These are phyloP conservation scores for Callyntrura sp. DNA, from an alignment of 2,888 invertebrate species.

Conservation along the genomic window DNA sequence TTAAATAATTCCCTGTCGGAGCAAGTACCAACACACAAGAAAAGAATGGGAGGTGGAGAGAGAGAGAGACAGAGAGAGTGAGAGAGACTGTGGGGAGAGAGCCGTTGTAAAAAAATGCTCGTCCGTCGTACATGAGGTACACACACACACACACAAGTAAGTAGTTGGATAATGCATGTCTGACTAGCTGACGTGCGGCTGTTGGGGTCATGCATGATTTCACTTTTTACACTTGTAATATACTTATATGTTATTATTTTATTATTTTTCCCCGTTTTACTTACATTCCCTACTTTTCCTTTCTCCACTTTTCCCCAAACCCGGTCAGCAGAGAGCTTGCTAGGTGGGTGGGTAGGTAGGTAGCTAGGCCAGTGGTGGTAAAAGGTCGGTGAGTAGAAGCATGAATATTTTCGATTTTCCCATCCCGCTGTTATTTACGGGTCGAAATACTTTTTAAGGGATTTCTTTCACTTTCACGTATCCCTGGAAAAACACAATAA, in stretches of 20 bases:
- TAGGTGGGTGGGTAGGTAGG: no score
- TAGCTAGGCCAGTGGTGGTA: no score
- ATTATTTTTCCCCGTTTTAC: slow-evolving; percentile 3
- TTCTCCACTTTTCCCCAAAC: no score
- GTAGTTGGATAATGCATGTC: slow-evolving; percentile 44
- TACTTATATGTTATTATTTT: background rate
- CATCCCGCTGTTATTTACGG: no score
- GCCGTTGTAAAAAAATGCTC: slow-evolving; percentile 23
- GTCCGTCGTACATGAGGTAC: slow-evolving; percentile 1
- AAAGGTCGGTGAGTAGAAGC: no score
- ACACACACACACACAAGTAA: background rate
- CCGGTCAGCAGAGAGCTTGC: no score
- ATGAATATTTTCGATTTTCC: no score
- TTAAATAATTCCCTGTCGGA: background rate
- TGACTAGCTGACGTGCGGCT: slow-evolving; percentile 30
- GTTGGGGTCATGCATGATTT: slow-evolving; percentile 63
- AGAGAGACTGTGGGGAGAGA: background rate
- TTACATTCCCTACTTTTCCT: background rate
- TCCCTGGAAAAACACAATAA: no score
- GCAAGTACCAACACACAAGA: background rate
- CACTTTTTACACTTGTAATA: slow-evolving; percentile 49
- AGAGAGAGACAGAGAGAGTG: no score
- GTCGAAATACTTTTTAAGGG: no score
- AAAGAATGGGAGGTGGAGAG: background rate
- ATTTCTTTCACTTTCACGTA: no score